phyloP scores from a whole-genome alignment of 2,888 invertebrate species.

The Drosophila recens region DNA sequence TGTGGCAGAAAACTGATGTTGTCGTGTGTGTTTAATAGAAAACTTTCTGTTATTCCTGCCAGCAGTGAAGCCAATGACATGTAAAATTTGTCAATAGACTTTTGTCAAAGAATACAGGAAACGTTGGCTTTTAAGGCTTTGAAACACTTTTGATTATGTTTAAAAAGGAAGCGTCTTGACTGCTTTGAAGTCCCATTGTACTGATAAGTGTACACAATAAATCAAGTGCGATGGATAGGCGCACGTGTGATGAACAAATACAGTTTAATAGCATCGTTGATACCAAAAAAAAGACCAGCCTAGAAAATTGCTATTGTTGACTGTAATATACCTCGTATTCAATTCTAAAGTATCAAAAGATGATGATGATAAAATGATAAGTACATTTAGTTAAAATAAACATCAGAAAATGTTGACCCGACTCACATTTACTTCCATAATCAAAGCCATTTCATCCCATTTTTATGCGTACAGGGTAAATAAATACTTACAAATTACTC shows the following conservation, averaged over 20 bases:
- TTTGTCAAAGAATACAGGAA: conserved; percentile 7
- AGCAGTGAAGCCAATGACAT: conserved; percentile 52
- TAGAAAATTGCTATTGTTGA: background rate
- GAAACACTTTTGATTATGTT: conserved; percentile 26
- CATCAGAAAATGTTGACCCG: background rate
- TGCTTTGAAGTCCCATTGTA: conserved; percentile 20
- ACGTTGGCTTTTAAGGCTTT: conserved; percentile 8
- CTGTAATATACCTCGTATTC: background rate
- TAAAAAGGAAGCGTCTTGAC: conserved; percentile 8
- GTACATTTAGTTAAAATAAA: background rate
- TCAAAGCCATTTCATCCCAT: background rate
- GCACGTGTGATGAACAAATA: conserved; percentile 13
- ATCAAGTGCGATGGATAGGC: conserved; percentile 21
- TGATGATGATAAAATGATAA: background rate
- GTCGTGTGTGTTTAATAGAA: conserved; percentile 53
- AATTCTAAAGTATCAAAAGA: background rate
- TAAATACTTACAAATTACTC: background rate
- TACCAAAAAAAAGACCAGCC: background rate
- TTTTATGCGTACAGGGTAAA: conserved; percentile 7
- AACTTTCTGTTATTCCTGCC: conserved; percentile 62
- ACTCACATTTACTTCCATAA: background rate
- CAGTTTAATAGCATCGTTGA: conserved; percentile 5
- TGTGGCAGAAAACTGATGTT: conserved; percentile 29
- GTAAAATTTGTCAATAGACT: conserved; percentile 67
- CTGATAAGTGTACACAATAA: conserved; percentile 17